A percentile compares a stretch with the other conserved stretches of the same genome.
Evolutionary conservation across 2,888 invertebrate species (phyloP).

Genomic region (Athalia rosae): DNA sequence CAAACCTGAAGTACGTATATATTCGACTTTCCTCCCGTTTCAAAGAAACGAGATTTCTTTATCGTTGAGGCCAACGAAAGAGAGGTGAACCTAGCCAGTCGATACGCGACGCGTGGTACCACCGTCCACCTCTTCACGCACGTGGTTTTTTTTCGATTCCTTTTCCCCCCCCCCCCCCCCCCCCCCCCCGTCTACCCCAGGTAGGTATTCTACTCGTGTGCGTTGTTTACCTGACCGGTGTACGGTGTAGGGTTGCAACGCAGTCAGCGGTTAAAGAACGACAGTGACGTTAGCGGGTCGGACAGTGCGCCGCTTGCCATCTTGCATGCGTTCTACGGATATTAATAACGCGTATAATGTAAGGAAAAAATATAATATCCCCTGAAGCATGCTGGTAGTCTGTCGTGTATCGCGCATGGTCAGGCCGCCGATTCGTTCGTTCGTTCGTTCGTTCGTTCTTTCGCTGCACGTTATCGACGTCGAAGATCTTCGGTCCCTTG

Average conservation of each 20-base stretch:
- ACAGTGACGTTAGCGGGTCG: conserved; percentile 63
- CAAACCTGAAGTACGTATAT: no score
- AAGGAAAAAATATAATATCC: conserved; percentile 8
- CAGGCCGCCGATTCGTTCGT: neutral
- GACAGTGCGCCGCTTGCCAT: conserved; percentile 54
- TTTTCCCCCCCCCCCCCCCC: no score
- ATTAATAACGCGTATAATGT: conserved; percentile 20
- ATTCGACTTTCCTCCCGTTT: no score
- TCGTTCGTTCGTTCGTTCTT: neutral
- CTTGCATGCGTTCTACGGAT: conserved; percentile 13
- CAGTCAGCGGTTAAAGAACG: conserved; percentile 58
- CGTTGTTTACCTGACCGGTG: neutral
- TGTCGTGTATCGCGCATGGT: no score
- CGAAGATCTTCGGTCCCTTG: conserved; percentile 17
- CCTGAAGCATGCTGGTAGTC: neutral
- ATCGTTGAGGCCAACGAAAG: no score
- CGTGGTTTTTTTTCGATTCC: no score
- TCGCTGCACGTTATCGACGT: neutral
- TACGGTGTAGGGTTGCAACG: conserved; percentile 62
- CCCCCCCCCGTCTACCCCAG: no score
- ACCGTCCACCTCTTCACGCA: no score
- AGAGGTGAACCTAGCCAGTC: no score
- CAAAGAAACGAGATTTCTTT: no score
- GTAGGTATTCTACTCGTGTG: neutral
- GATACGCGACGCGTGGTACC: no score